Percentiles rank a stretch among this genome's conserved stretches.
Conservation (phyloP, 2,797 vertebrate species). For the Varecia variegata region DNA sequence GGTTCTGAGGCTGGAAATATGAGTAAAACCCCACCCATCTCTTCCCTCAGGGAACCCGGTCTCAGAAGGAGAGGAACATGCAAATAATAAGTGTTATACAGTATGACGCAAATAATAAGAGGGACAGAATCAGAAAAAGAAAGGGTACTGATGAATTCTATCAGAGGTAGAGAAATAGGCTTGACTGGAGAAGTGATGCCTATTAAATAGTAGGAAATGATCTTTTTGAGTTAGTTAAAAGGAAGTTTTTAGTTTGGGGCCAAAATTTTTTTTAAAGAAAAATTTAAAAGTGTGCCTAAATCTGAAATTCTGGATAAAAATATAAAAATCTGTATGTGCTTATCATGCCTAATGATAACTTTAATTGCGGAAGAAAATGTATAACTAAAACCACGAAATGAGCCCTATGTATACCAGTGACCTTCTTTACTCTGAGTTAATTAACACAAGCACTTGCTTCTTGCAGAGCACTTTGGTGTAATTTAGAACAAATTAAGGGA, state of each 20-base stretch:
- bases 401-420: slow-evolving; percentile 53
- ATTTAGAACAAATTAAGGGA: slow-evolving; percentile 72
- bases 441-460: slow-evolving; percentile 71
- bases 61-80: not conserved
- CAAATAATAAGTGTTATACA: not conserved
- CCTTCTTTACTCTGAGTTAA: slow-evolving; percentile 74
- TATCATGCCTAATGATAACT: slow-evolving; percentile 49
- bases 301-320: slow-evolving; percentile 41
- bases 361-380: slow-evolving; percentile 58
- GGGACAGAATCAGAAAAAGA: not conserved
- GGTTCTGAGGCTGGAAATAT: not conserved
- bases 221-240: not conserved
- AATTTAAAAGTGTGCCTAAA: not conserved
- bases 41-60: not conserved
- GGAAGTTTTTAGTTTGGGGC: not conserved
- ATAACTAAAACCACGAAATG: slow-evolving; percentile 57
- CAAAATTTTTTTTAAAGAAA: slow-evolving; percentile 15
- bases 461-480: slow-evolving; percentile 66
- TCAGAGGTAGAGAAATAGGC: not conserved
- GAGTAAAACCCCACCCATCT: not conserved
- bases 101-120: not conserved
- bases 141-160: not conserved
- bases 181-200: not conserved
- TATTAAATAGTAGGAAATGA: not conserved
- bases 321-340: not conserved